Evolutionary conservation across 2,888 invertebrate genomes (phyloP).

Genomic region (Habroteleia sp.): DNA sequence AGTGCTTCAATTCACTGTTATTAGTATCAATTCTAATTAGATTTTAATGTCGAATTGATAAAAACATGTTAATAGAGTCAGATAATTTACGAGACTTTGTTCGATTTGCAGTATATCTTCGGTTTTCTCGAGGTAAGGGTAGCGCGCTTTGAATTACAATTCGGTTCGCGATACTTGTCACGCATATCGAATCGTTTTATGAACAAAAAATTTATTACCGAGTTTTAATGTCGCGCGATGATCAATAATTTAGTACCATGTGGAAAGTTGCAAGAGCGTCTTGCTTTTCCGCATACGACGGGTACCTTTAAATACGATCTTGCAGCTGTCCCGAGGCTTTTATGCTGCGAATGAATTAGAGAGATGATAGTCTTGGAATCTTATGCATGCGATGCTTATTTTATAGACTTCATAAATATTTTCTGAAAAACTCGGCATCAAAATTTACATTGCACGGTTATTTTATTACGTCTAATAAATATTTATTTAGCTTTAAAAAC

Average conservation of each 20-base stretch:
- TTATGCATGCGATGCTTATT: conserved; percentile 8
- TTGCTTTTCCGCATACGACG: conserved; percentile 20
- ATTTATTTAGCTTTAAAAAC: too few species aligned
- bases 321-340: conserved; percentile 28
- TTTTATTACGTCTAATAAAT: too few species aligned
- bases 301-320: conserved; percentile 14
- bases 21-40: conserved; percentile 11
- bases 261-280: not conserved
- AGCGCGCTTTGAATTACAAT: too few species aligned
- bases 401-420: conserved; percentile 6
- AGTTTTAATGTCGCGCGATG: not conserved
- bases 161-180: not conserved
- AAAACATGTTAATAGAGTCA: too few species aligned
- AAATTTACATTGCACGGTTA: too few species aligned
- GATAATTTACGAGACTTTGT: not conserved
- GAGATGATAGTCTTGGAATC: conserved; percentile 1
- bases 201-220: not conserved
- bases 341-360: conserved; percentile 12
- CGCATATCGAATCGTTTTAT: not conserved
- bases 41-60: conserved; percentile 7
- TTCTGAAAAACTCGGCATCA: not conserved
- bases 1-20: not conserved
- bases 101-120: not conserved
- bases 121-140: too few species aligned
- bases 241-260: not conserved